Evolutionary conservation across 2,888 invertebrate species (phyloP).

Genomic region (Pseudolycoriella hygida): DNA sequence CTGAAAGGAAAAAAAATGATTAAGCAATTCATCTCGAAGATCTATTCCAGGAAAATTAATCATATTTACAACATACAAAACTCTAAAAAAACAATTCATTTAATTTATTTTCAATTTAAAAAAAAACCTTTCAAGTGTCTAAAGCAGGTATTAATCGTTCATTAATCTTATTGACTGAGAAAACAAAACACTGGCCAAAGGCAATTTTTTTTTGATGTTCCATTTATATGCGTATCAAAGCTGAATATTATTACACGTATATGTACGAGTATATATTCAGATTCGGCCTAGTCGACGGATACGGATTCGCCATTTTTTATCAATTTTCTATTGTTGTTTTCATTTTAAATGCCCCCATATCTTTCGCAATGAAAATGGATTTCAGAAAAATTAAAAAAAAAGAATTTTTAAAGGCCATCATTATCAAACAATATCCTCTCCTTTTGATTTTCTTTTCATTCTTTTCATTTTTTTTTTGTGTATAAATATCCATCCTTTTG

Average conservation of each 20-base stretch:
- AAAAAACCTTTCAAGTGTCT: conserved; percentile 3
- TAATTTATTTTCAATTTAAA: not conserved
- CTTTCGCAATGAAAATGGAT: conserved; percentile 1
- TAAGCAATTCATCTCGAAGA: too few species aligned
- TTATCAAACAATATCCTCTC: conserved; percentile 4
- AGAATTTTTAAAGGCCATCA: conserved; percentile 2
- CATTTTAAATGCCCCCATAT: not conserved
- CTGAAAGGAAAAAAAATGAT: too few species aligned
- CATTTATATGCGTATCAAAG: too few species aligned
- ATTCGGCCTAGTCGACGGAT: too few species aligned
- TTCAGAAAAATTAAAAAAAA: conserved; percentile 2
- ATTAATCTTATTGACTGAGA: conserved; percentile 3
- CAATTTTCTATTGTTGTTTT: conserved; percentile 1
- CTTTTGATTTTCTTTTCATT: not conserved
- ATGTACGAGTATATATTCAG: too few species aligned
- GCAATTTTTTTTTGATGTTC: not conserved
- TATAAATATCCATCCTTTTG: not conserved
- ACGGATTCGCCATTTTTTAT: not conserved
- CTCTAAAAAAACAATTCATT: not conserved
- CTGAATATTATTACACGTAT: not conserved
- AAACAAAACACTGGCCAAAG: conserved; percentile 1
- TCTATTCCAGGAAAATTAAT: too few species aligned
- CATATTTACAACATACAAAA: not conserved
- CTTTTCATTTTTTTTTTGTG: not conserved
- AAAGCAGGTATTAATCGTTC: conserved; percentile 3